Evolutionary conservation across 2,113 vertebrate species (phyloP), one percentile per base, ranked within the genome.

Genomic region (Etia nguti): DNA sequence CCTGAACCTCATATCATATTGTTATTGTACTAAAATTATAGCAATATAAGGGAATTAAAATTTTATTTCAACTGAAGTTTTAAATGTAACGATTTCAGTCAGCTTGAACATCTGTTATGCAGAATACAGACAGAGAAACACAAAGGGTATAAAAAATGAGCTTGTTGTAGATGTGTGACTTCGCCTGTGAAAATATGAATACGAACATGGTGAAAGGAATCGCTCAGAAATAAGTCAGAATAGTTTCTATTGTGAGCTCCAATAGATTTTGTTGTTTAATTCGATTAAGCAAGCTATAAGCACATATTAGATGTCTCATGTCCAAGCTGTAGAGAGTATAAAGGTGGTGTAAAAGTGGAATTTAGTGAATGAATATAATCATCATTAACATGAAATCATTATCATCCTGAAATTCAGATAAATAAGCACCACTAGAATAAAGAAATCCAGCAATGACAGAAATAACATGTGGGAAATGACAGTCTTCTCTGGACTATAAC

Each of bases 301-400:
- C 36, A 70, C 22, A 70, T 70, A 22, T 43, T 43, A 43, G 11
- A 70, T 15, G 8, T 3, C 0, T 70, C 8, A 8, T 70, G 38
- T 16, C 38, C 12, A 3, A 70, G 12, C n/a, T 4, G 0, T 0
- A 41, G 36, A 70, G 34, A 41, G 20, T 0, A 16, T 70, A 43
- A 43, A 70, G 65, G 36, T 70, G 65, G 65, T 24, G 1, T 43
- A 43, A 6, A 70, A 1, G 36, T 6, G 3, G n/a, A 70, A 1
- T 70, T 1, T 9, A 16, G 12, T 70, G 3, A 70, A 43, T 70
- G 15, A 24, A 24, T 16, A 15, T 16, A 24, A 41, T 68, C 6
- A 0, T 36, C 16, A 11, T 62, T 36, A 36, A 62, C 10, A 3
- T 7, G 18, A 62, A 62, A 36, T n/a, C 6, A 36, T 36, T n/a